Conservation (phyloP, 2,797 vertebrate genomes). For the Onychomys leucogaster region DNA sequence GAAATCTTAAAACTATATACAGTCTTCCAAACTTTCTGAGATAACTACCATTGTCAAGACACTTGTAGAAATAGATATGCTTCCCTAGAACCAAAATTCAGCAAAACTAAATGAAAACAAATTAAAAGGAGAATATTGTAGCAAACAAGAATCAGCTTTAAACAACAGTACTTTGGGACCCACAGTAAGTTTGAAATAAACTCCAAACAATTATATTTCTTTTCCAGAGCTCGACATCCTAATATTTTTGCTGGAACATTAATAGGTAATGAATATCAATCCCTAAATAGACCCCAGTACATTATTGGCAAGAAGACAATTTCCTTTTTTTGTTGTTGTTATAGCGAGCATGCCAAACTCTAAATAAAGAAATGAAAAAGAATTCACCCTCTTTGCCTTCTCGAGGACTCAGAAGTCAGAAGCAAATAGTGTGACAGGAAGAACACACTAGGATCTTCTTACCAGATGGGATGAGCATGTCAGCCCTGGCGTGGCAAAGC, state of each 20-base stretch:
- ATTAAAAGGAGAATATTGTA: background rate
- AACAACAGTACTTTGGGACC: background rate
- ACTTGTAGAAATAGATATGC: background rate
- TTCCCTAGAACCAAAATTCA: background rate
- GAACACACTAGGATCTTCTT: background rate
- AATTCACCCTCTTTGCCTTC: background rate
- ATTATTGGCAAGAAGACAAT: background rate
- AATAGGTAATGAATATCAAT: background rate
- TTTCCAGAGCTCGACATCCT: background rate
- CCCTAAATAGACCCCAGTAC: background rate
- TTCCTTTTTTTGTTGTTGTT: background rate
- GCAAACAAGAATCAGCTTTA: background rate
- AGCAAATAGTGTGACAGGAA: background rate
- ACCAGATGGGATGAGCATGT: background rate
- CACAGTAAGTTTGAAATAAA: background rate
- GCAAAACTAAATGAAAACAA: background rate
- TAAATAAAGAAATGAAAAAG: background rate
- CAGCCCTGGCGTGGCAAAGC: background rate
- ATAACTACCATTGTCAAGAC: background rate
- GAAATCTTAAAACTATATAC: background rate
- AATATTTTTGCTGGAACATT: slow-evolving; percentile 5
- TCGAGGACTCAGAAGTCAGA: slow-evolving; percentile 24
- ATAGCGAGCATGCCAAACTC: background rate
- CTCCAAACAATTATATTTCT: slow-evolving; percentile 8
- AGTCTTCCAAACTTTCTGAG: background rate